phyloP scores from a whole-genome alignment of 1,140 invertebrate species.

The Pollicipes pollicipes region DNA sequence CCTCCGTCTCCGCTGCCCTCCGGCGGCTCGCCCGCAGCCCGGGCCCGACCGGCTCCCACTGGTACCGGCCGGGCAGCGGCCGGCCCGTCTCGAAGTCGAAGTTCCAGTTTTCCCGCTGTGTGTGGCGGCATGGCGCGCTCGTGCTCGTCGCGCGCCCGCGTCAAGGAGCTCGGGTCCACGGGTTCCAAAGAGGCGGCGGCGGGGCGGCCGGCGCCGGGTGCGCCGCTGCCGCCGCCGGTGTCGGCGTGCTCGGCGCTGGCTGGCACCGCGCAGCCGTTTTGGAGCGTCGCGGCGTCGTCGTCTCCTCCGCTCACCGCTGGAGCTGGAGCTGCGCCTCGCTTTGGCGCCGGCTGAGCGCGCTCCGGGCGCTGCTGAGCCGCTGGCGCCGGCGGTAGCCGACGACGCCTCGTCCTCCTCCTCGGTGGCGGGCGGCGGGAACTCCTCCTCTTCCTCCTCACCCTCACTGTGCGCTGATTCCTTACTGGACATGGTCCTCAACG shows the following conservation, averaged over 20 bases:
- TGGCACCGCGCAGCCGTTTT: not conserved
- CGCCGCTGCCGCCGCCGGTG: too few species aligned
- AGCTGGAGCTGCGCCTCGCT: not conserved
- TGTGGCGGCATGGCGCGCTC: constrained; percentile 27
- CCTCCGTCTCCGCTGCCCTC: not conserved
- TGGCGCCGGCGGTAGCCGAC: not conserved
- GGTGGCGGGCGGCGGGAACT: too few species aligned
- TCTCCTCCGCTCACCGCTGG: not conserved
- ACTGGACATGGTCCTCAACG: not conserved
- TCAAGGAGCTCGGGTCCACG: constrained; percentile 31
- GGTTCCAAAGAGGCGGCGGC: constrained; percentile 34
- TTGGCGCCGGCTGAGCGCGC: not conserved
- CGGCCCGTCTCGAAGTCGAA: constrained; percentile 31
- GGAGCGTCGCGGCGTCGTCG: not conserved
- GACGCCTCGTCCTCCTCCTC: not conserved
- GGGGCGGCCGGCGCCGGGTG: not conserved
- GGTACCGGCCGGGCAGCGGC: constrained; percentile 20
- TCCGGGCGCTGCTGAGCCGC: too few species aligned
- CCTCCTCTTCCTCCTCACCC: too few species aligned
- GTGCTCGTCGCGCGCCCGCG: constrained; percentile 27
- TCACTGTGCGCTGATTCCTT: not conserved
- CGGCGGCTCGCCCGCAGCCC: too few species aligned
- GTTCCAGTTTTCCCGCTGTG: constrained; percentile 31
- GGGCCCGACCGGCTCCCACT: constrained; percentile 10
- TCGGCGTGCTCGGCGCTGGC: not conserved